Evolutionary conservation across 2,888 invertebrate genomes (phyloP).

Genomic region (Cheilosia grossa): DNA sequence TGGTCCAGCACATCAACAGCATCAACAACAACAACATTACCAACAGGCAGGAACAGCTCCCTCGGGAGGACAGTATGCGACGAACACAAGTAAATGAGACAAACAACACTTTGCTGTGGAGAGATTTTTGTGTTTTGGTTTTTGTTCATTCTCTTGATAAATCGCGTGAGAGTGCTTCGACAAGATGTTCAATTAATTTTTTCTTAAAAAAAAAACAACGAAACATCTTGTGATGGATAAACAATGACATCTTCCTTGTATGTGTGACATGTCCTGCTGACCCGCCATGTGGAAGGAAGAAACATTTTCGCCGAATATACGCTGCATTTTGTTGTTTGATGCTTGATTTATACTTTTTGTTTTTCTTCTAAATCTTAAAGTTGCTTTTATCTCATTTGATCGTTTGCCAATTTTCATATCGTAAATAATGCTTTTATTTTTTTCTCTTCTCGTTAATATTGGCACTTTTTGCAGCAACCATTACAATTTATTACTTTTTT

Average conservation of each 20-base stretch:
- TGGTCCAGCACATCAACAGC: constrained; percentile 53
- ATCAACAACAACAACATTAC: constrained; percentile 61
- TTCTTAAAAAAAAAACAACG: background rate
- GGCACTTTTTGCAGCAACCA: too few relatives aligned
- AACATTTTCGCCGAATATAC: constrained; percentile 49
- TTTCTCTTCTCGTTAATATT: background rate
- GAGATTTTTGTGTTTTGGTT: constrained; percentile 65
- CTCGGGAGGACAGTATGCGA: constrained; percentile 70
- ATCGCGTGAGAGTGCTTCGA: constrained; percentile 41
- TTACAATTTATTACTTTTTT: too few relatives aligned
- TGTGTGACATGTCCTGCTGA: constrained; percentile 19
- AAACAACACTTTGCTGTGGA: constrained; percentile 45
- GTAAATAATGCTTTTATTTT: background rate
- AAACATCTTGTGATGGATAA: constrained; percentile 37
- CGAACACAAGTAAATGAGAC: constrained; percentile 76
- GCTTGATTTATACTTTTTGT: constrained; percentile 54
- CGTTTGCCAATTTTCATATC: constrained; percentile 14
- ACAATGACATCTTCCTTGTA: constrained; percentile 63
- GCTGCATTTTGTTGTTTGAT: constrained; percentile 76
- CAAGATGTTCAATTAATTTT: constrained; percentile 36
- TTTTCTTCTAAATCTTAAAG: constrained; percentile 32
- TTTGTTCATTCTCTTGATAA: constrained; percentile 54
- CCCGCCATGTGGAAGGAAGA: constrained; percentile 65
- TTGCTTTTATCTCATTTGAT: constrained; percentile 6
- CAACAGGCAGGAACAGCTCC: constrained; percentile 51